Conservation (phyloP, 2,797 vertebrate genomes). For the Phylloscopus collybita region DNA sequence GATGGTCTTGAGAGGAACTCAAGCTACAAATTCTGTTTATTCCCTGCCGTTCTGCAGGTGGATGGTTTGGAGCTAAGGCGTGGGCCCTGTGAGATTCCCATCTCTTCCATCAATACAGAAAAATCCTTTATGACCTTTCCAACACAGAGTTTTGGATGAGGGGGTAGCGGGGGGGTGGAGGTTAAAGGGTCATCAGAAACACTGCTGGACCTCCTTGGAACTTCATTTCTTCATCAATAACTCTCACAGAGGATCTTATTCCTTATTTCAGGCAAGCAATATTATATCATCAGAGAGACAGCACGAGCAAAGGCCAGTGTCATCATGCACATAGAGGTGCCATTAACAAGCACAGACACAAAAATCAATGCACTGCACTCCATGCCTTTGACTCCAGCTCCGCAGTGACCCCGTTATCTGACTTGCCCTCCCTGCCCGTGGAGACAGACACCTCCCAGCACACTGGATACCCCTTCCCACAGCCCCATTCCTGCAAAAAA, state of each 20-base stretch:
- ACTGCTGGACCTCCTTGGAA: background rate
- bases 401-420: background rate
- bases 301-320: constrained; percentile 1
- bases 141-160: background rate
- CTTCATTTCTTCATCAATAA: constrained; percentile 10
- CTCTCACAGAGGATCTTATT: background rate
- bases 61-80: background rate
- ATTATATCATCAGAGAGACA: background rate
- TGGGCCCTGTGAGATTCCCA: background rate
- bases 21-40: background rate
- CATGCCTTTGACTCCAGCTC: background rate
- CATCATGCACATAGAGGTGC: background rate
- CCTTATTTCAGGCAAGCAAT: background rate
- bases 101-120: background rate
- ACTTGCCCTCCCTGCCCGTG: background rate
- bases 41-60: background rate
- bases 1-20: background rate
- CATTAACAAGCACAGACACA: constrained; percentile 19
- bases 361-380: constrained; percentile 21
- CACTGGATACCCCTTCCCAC: background rate
- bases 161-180: background rate
- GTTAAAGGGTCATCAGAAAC: background rate
- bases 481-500: background rate
- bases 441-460: background rate
- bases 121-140: background rate